phyloP scores from a whole-genome alignment of 2,888 invertebrate species.

The Halictus ligatus region DNA sequence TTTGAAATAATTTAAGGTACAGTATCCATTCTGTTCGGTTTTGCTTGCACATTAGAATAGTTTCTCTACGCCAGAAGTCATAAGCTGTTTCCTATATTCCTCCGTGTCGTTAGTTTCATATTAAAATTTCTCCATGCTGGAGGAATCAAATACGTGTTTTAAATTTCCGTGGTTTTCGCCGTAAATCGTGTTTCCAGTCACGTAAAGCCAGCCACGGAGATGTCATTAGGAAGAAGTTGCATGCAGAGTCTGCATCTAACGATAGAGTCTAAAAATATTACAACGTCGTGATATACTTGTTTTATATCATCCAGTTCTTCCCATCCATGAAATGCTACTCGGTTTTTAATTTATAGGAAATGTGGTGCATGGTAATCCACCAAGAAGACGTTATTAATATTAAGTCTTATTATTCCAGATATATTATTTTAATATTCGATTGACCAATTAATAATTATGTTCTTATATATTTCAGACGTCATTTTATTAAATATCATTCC shows the following conservation, averaged over 20 bases:
- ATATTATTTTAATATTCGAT: not conserved
- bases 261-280: slow-evolving; percentile 40
- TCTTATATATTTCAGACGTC: not conserved
- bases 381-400: not conserved
- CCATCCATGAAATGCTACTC: not conserved
- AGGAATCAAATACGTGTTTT: slow-evolving; percentile 5
- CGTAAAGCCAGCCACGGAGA: slow-evolving; percentile 42
- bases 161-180: slow-evolving; percentile 13
- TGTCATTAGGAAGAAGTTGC: slow-evolving; percentile 40
- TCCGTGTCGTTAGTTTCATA: not conserved
- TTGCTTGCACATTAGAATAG: not conserved
- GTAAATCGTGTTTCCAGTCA: slow-evolving; percentile 47
- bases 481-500: not conserved
- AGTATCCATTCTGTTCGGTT: not conserved
- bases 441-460: not conserved
- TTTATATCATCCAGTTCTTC: slow-evolving; percentile 12
- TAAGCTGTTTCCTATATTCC: slow-evolving; percentile 10
- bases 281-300: slow-evolving; percentile 29
- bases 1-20: not conserved
- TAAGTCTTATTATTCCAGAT: not conserved
- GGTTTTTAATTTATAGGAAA: not conserved
- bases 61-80: not conserved
- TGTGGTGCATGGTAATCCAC: not conserved
- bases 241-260: slow-evolving; percentile 26
- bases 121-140: not conserved